A percentile compares a stretch with the other conserved stretches of the same genome.
Conservation (phyloP, 2,888 invertebrate genomes). For the Criorhina ranunculi region DNA sequence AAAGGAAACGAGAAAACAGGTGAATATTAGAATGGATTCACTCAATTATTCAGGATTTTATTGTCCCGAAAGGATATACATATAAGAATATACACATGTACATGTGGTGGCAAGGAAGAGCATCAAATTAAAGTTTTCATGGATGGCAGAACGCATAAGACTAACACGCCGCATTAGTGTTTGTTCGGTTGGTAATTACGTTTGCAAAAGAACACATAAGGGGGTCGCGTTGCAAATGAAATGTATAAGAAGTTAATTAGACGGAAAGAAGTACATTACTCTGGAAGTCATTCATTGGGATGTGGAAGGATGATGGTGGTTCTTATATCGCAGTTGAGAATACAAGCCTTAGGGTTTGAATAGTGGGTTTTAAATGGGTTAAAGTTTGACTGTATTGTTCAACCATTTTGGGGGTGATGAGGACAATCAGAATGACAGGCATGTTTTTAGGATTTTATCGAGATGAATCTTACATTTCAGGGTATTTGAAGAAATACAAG, state of each 20-base stretch:
- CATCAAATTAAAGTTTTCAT: conserved; percentile 35
- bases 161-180: conserved; percentile 61
- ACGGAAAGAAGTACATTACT: conserved; percentile 48
- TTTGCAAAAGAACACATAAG: conserved; percentile 19
- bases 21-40: conserved; percentile 52
- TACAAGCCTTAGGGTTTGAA: neutral
- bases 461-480: neutral
- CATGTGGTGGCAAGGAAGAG: conserved; percentile 12
- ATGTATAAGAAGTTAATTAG: conserved; percentile 70
- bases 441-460: neutral
- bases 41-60: conserved; percentile 71
- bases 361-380: neutral
- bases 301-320: neutral
- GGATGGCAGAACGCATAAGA: neutral
- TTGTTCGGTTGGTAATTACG: conserved; percentile 51
- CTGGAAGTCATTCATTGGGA: neutral
- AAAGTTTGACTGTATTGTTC: neutral
- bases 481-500: too few species aligned
- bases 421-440: too few species aligned
- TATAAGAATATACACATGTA: conserved; percentile 37
- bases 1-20: conserved; percentile 23
- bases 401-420: neutral
- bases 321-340: conserved; percentile 23
- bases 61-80: conserved; percentile 41
- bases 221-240: conserved; percentile 34